These are phyloP conservation scores for Mixornis gularis DNA, from an alignment of 2,113 vertebrate genomes.

Conservation along the genomic window DNA sequence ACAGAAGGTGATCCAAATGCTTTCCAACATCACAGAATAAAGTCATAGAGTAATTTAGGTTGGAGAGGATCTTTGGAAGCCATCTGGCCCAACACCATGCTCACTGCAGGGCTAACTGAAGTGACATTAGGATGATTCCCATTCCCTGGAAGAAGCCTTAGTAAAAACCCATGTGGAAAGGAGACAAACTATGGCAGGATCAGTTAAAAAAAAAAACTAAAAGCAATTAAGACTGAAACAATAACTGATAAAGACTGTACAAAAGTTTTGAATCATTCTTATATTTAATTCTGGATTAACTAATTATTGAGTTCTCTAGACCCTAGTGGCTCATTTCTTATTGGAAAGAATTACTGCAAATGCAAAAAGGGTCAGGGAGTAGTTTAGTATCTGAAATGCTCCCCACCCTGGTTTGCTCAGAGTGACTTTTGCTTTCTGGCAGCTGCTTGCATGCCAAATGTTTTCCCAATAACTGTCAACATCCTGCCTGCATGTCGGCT, in stretches of 20 bases:
- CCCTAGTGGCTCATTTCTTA: background rate
- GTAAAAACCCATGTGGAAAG: background rate
- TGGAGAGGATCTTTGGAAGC: background rate
- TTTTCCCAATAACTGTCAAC: conserved; percentile 60
- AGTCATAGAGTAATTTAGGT: background rate
- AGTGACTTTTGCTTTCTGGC: conserved; percentile 51
- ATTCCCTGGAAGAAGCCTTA: background rate
- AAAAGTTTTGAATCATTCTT: background rate
- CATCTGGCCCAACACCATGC: background rate
- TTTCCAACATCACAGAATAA: background rate
- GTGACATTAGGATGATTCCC: background rate
- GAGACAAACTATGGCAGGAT: background rate
- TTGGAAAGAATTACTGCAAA: conserved; percentile 18
- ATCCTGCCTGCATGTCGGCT: background rate
- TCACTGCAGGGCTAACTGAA: background rate
- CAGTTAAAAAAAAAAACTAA: background rate
- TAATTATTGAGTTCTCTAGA: conserved; percentile 11
- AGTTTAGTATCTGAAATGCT: conserved; percentile 15
- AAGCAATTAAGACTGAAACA: background rate
- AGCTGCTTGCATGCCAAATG: conserved; percentile 55
- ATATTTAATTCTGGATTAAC: background rate
- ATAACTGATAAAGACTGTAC: background rate
- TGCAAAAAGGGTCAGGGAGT: background rate
- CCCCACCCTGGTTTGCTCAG: conserved; percentile 29
- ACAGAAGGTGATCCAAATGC: background rate